Base-by-base conservation (phyloP, 2,888 invertebrate species). In the Agrypnus murinus region DNA sequence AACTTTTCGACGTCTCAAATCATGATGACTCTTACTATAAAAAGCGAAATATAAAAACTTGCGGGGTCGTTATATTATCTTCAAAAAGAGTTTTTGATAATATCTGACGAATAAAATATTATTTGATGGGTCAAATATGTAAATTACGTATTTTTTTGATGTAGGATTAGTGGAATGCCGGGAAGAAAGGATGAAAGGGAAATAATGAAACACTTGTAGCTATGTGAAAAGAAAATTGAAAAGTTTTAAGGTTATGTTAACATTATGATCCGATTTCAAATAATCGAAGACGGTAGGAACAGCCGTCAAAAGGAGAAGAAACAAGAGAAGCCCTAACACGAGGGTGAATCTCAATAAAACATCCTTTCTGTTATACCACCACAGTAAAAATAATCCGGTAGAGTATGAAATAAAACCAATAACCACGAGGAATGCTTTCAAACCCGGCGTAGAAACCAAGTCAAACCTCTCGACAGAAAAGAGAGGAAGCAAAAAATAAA, bases 401-500 rank as follows among this genome's bases (percentile, higher is more conserved):
- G 50, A 60, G 60, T 71, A 71, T 63, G 71, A 63, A 71, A 71
- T 71, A 67, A 71, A 71, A 66, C 71, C 71, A 71, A 71, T 71
- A 71, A 71, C 71, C 66, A 58, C 65, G 53, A 71, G 71, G 71
- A 71, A 71, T 71, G 71, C 71, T 67, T 67, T 71, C 62, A 66
- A 71, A 68, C 63, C 60, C 25, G 46, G 50, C 66, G 55, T 58
- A 62, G 70, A 66, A 71, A 66, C 66, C 65, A 57, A 62, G 71
- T 71, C 69, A 69, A 69, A 69, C 69, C 69, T 68, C 50, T 68
- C 70, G 55, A 69, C 65, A 46, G 60, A 66, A 71, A 70, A 68
- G 62, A 66, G 59, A 65, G 65, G 69, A 70, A 74, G 75, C 74
- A 77, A 78, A 78, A 78, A 77, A 78, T 77, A 77, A 78, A 77